Base-by-base conservation (phyloP, 2,797 vertebrate genomes). In the Microcaecilia unicolor region DNA sequence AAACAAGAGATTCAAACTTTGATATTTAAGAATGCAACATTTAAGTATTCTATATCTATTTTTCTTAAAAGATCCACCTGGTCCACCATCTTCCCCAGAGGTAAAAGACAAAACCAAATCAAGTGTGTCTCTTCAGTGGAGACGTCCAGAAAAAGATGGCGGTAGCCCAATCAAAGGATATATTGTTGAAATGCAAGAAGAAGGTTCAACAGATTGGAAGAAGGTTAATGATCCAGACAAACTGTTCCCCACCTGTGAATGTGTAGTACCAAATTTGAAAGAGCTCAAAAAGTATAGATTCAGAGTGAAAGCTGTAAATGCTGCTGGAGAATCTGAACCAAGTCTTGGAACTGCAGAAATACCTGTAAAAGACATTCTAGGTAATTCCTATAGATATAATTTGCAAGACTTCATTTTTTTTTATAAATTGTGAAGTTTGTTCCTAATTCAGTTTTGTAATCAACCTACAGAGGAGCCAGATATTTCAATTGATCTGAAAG, bases 141-240 rank as follows among this genome's bases (percentile, higher is more conserved):
- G 85, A 32, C 85, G 89, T 39, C 96, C 96, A 48, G 89, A 86
- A 57, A 87, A 81, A 32, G 95, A 98, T 24, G 95, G 96, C 23
- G 93, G 94, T 32, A 93, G 91, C 49, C 96, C 96, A 41, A 85
- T 99, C 51, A 97, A 95, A 74, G 96, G 96, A 28, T 99, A 98
- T 64, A 88, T 99, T 45, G 80, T 98, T 67, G 90, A 99, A 81
- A 91, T 93, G 68, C 95, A 96, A 67, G 91, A 89, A 47, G 96
- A 99, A 70, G 93, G 91, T 20, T 81, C 67, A 18, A 78, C 82
- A 4, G 80, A 76, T 1, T 99, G 96, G 96, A 66, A 78, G 43
- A 87, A 68, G 18, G 81, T 92, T 18, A 98, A 92, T 4, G 95
- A 96, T 43, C 71, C 76, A 5, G 94, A 97, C 7, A 80, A 74